Percentiles rank a stretch among this genome's conserved stretches.
phyloP scores from a whole-genome alignment of 1,140 invertebrate species.

The Diabrotica undecimpunctata region DNA sequence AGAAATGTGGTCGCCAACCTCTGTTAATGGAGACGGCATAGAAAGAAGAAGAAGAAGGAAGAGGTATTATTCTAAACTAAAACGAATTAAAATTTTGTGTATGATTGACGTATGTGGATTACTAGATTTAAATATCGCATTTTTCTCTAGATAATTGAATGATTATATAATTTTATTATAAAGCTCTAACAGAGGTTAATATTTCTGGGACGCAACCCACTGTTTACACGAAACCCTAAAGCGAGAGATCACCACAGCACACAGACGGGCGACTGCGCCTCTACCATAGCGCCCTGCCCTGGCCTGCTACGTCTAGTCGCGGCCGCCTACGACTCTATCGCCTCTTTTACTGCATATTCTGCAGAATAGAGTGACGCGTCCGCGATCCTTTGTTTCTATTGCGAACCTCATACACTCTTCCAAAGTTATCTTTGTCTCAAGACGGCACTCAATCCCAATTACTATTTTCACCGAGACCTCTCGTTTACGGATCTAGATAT shows the following conservation, averaged over 20 bases:
- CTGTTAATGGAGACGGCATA: no score
- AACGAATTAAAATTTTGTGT: no score
- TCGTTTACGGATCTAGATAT: background rate
- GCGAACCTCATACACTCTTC: background rate
- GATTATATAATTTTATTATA: no score
- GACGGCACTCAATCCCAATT: background rate
- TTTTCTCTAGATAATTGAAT: no score
- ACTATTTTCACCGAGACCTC: background rate
- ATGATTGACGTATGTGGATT: no score
- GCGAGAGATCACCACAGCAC: background rate
- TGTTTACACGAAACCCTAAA: background rate
- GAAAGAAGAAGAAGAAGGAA: no score
- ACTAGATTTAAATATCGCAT: no score
- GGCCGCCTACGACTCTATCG: slow-evolving; percentile 5
- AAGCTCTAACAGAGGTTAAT: no score
- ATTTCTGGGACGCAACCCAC: no score
- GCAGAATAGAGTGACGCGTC: slow-evolving; percentile 9
- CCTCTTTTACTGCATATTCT: slow-evolving; percentile 16
- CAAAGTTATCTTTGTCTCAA: background rate
- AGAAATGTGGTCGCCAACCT: no score
- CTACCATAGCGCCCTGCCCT: slow-evolving; percentile 12
- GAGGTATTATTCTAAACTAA: no score
- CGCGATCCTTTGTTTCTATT: slow-evolving; percentile 4
- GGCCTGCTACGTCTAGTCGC: slow-evolving; percentile 10
- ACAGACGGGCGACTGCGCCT: slow-evolving; percentile 11